Conservation (phyloP, 1,140 invertebrate species). For the Sinonovacula constricta region DNA sequence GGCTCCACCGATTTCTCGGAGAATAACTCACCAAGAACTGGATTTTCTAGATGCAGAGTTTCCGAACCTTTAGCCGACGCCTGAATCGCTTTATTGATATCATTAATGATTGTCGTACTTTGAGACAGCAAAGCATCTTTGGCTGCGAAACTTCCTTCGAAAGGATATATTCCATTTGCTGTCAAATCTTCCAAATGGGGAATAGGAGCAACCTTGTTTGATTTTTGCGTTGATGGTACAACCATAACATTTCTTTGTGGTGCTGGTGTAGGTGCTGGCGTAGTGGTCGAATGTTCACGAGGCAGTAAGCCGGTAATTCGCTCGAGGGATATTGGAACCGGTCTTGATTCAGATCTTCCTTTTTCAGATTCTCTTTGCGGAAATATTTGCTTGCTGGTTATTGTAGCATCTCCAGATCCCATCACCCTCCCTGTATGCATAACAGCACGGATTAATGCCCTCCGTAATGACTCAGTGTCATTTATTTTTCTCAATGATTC, state of each 20-base stretch:
- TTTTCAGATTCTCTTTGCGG: neutral
- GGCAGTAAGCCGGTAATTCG: neutral
- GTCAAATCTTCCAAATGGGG: constrained; percentile 27
- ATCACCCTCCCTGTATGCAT: too few species aligned
- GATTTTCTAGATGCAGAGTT: constrained; percentile 32
- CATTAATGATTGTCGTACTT: neutral
- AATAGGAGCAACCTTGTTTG: neutral
- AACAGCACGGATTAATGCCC: too few species aligned
- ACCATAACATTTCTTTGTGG: neutral
- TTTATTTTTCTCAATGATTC: too few species aligned
- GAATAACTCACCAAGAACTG: neutral
- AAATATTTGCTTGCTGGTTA: too few species aligned
- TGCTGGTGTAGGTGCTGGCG: neutral
- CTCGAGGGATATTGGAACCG: neutral
- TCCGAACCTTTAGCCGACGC: neutral
- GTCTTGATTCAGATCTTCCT: neutral
- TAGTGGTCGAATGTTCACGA: neutral
- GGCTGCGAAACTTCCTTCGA: constrained; percentile 38
- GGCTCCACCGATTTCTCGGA: too few species aligned
- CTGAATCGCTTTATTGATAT: constrained; percentile 20
- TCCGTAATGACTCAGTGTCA: too few species aligned
- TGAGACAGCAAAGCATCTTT: constrained; percentile 21
- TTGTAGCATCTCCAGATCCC: too few species aligned
- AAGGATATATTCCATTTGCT: constrained; percentile 36
- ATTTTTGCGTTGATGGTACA: neutral